These are phyloP conservation scores for Agrochola lota DNA, from an alignment of 2,888 invertebrate genomes.

Conservation along the genomic window DNA sequence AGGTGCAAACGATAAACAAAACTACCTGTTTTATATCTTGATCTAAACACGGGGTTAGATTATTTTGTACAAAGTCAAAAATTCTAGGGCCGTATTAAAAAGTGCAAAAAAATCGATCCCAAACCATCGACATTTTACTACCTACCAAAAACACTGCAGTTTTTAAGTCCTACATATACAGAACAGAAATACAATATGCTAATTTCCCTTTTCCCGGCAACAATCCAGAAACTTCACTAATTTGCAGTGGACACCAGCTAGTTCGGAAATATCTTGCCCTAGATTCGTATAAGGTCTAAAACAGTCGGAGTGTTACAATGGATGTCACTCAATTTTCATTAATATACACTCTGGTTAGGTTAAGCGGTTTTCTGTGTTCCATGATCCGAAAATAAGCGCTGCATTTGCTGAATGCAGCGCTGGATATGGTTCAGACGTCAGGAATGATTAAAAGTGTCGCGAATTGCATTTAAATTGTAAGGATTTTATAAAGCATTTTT, in stretches of 20 bases:
- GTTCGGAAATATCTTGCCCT: constrained; percentile 82
- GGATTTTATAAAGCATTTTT: constrained; percentile 33
- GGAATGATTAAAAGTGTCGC: constrained; percentile 68
- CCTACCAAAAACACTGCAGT: too few species aligned
- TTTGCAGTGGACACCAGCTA: constrained; percentile 49
- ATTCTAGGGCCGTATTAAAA: not conserved
- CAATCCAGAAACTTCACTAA: constrained; percentile 50
- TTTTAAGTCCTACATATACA: too few species aligned
- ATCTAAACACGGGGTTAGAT: too few species aligned
- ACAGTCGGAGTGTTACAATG: constrained; percentile 80
- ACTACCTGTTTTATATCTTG: not conserved
- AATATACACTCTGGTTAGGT: constrained; percentile 87
- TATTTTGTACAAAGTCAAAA: not conserved
- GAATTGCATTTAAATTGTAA: constrained; percentile 55
- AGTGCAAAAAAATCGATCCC: not conserved
- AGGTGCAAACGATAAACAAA: not conserved
- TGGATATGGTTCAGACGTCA: constrained; percentile 67
- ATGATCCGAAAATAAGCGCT: constrained; percentile 79
- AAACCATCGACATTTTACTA: not conserved
- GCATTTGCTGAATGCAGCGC: constrained; percentile 69
- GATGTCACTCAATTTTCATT: constrained; percentile 90
- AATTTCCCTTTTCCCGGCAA: constrained; percentile 62
- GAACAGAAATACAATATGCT: constrained; percentile 47
- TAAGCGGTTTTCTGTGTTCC: constrained; percentile 89
- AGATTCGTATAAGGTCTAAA: constrained; percentile 85